Conservation (phyloP, 1,140 invertebrate species). For the Eupeodes corollae region DNA sequence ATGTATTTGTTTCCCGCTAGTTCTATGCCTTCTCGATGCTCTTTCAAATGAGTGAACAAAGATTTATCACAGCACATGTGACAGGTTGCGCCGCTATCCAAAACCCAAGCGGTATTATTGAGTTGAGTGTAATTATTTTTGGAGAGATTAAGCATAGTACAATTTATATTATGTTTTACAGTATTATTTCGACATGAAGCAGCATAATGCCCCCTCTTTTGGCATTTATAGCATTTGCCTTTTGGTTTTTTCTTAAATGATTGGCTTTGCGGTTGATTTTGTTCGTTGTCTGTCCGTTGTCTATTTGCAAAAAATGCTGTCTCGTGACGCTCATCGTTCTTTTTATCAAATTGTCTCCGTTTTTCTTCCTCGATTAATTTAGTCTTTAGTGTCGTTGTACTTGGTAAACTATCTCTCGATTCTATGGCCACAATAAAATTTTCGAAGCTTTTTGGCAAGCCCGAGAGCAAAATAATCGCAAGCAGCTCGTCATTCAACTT, state of each 20-base stretch:
- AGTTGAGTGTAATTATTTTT: too few relatives aligned
- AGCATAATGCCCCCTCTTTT: too few relatives aligned
- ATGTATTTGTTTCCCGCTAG: neutral
- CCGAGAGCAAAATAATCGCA: constrained; percentile 3
- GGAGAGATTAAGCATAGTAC: too few relatives aligned
- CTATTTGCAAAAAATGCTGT: neutral
- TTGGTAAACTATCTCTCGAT: constrained; percentile 1
- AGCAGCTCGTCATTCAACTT: constrained; percentile 1
- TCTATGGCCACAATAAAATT: constrained; percentile 7
- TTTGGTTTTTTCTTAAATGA: neutral
- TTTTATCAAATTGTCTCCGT: neutral
- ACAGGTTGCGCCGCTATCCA: neutral
- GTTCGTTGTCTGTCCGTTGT: neutral
- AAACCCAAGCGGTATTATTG: too few relatives aligned
- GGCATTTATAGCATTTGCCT: neutral
- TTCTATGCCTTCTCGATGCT: neutral
- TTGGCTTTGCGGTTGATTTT: too few relatives aligned
- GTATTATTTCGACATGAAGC: too few relatives aligned
- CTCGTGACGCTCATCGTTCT: too few relatives aligned
- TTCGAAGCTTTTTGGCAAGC: constrained; percentile 1
- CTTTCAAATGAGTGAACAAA: neutral
- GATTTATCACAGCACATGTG: neutral
- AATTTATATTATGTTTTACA: too few relatives aligned
- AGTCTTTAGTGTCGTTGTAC: neutral
- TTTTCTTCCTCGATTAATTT: constrained; percentile 3